phyloP scores from a whole-genome alignment of 2,888 invertebrate species.

The Cyrtodaria siliqua region DNA sequence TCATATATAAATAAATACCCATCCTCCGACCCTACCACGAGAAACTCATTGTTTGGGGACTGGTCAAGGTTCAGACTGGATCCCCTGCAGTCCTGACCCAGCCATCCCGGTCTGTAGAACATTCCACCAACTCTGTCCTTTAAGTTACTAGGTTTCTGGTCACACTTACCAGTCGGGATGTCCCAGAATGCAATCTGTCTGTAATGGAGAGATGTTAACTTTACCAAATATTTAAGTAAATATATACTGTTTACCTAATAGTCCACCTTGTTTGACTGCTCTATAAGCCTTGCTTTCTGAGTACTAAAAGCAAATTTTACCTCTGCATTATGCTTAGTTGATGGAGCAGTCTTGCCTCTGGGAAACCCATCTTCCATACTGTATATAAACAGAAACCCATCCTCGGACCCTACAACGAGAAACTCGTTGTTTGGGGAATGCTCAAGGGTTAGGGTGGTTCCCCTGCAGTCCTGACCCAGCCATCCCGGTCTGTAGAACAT shows the following conservation, averaged over 20 bases:
- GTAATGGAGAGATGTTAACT: background rate
- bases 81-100: conserved; percentile 63
- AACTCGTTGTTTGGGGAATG: conserved; percentile 61
- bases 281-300: too few species aligned
- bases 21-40: conserved; percentile 76
- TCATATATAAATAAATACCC: conserved; percentile 76
- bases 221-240: too few species aligned
- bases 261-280: too few species aligned
- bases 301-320: too few species aligned
- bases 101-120: conserved; percentile 75
- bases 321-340: conserved; percentile 69
- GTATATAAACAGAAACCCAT: conserved; percentile 77
- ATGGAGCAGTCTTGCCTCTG: conserved; percentile 64
- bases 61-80: conserved; percentile 57
- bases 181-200: conserved; percentile 79
- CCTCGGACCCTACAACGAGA: conserved; percentile 74
- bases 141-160: conserved; percentile 70
- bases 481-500: conserved; percentile 76
- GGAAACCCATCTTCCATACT: conserved; percentile 70
- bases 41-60: conserved; percentile 56
- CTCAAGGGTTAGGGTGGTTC: conserved; percentile 60
- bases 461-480: conserved; percentile 62
- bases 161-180: conserved; percentile 78
- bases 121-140: conserved; percentile 63
- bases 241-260: too few species aligned